Evolutionary conservation across 2,888 invertebrate genomes (phyloP).

Genomic region (Pseudanteris insignis): DNA sequence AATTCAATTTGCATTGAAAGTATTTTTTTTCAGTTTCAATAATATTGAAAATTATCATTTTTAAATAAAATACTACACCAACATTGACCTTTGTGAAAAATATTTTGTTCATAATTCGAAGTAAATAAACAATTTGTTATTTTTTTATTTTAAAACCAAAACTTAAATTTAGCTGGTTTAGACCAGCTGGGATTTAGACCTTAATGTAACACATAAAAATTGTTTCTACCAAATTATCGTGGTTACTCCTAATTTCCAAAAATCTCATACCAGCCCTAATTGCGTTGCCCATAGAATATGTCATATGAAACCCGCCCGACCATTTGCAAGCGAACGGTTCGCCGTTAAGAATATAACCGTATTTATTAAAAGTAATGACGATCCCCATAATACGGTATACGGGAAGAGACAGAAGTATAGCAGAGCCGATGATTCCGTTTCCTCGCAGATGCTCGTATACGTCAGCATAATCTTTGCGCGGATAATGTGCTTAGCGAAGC

Average conservation of each 20-base stretch:
- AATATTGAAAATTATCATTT: no score
- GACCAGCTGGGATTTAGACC: no score
- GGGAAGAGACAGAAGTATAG: slow-evolving; percentile 23
- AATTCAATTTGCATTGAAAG: no score
- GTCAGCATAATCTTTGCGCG: slow-evolving; percentile 37
- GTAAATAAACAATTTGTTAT: no score
- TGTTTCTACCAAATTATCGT: not conserved
- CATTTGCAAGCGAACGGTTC: slow-evolving; percentile 20
- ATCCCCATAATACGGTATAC: slow-evolving; percentile 35
- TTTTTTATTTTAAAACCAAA: no score
- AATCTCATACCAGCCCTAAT: slow-evolving; percentile 22
- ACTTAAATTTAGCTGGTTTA: no score
- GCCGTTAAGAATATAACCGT: slow-evolving; percentile 29
- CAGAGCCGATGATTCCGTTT: slow-evolving; percentile 28
- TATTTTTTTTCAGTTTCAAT: no score
- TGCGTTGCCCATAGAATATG: slow-evolving; percentile 20
- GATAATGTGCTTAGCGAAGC: slow-evolving; percentile 37
- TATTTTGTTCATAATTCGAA: no score
- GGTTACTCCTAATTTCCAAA: not conserved
- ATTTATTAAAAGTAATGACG: slow-evolving; percentile 38
- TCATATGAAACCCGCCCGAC: slow-evolving; percentile 15
- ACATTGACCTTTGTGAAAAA: no score
- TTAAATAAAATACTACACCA: no score
- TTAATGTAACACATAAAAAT: not conserved
- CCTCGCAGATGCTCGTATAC: slow-evolving; percentile 28